phyloP scores from a whole-genome alignment of 2,113 vertebrate genomes.

The Trematomus loennbergii region DNA sequence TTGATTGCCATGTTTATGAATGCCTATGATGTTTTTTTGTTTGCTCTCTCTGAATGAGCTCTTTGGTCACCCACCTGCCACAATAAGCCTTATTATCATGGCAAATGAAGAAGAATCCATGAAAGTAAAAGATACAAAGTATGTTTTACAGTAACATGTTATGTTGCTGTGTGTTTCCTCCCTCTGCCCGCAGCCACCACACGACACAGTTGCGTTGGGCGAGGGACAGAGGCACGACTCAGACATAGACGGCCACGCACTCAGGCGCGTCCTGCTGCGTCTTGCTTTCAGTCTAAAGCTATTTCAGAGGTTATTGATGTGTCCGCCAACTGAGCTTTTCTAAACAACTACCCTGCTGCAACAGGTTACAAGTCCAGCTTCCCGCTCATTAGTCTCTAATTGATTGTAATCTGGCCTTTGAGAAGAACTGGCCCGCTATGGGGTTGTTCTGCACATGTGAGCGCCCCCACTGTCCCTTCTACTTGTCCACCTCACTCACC shows the following conservation, averaged over 20 bases:
- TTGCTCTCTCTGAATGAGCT: slow-evolving; percentile 58
- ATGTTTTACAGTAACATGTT: slow-evolving; percentile 2
- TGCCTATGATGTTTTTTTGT: slow-evolving; percentile 50
- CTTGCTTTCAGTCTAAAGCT: slow-evolving; percentile 76
- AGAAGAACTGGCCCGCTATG: slow-evolving; percentile 72
- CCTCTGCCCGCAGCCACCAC: neutral
- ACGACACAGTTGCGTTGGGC: neutral
- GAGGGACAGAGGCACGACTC: slow-evolving; percentile 39
- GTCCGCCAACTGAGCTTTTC: slow-evolving; percentile 79
- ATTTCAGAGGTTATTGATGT: slow-evolving; percentile 85
- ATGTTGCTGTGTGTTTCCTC: slow-evolving; percentile 24
- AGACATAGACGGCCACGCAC: slow-evolving; percentile 59
- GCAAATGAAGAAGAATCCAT: slow-evolving; percentile 23
- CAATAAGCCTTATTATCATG: neutral
- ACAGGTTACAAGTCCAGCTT: slow-evolving; percentile 82
- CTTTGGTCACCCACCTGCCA: slow-evolving; percentile 37
- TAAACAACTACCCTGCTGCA: slow-evolving; percentile 78
- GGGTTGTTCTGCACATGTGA: slow-evolving; percentile 76
- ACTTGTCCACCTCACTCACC: slow-evolving; percentile 74
- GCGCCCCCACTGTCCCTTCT: slow-evolving; percentile 77
- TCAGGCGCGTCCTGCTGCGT: slow-evolving; percentile 62
- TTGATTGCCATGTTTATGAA: slow-evolving; percentile 66
- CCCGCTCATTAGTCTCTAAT: slow-evolving; percentile 86
- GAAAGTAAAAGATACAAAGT: slow-evolving; percentile 1
- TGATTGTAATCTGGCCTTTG: slow-evolving; percentile 84